These are phyloP conservation scores for Nebria salina DNA, from an alignment of 2,888 invertebrate genomes.

Conservation along the genomic window DNA sequence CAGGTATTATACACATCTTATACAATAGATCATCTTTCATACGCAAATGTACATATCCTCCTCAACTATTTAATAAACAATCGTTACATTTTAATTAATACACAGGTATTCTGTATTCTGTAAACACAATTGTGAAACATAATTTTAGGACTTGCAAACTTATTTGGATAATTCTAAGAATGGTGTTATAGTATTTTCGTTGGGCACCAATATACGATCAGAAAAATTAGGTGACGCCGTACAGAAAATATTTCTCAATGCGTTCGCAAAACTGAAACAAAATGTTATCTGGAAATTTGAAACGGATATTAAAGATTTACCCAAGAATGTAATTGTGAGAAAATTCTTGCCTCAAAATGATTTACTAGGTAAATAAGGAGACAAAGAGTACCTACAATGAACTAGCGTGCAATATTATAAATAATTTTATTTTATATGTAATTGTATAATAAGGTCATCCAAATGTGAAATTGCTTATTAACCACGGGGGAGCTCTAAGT, in stretches of 20 bases:
- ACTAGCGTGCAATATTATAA: neutral
- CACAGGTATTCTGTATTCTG: no score
- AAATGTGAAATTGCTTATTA: conserved; percentile 52
- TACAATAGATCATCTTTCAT: no score
- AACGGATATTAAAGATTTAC: conserved; percentile 53
- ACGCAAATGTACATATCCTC: no score
- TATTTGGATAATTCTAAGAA: conserved; percentile 54
- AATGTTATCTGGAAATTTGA: conserved; percentile 59
- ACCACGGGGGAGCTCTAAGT: conserved; percentile 54
- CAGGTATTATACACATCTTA: conserved; percentile 49
- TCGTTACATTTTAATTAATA: no score
- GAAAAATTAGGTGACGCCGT: conserved; percentile 51
- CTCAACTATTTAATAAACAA: no score
- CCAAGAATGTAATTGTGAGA: conserved; percentile 58
- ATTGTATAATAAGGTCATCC: conserved; percentile 48
- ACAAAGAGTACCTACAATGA: neutral
- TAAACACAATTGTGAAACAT: no score
- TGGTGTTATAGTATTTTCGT: conserved; percentile 58
- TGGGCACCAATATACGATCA: conserved; percentile 56
- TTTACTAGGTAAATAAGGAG: conserved; percentile 54
- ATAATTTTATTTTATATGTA: conserved; percentile 12
- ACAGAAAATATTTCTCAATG: conserved; percentile 52
- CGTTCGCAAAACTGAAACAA: conserved; percentile 57
- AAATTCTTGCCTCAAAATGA: conserved; percentile 62
- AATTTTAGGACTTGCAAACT: conserved; percentile 51